Evolutionary conservation across 2,797 vertebrate species (phyloP).

Genomic region (Lagorchestes hirsutus): DNA sequence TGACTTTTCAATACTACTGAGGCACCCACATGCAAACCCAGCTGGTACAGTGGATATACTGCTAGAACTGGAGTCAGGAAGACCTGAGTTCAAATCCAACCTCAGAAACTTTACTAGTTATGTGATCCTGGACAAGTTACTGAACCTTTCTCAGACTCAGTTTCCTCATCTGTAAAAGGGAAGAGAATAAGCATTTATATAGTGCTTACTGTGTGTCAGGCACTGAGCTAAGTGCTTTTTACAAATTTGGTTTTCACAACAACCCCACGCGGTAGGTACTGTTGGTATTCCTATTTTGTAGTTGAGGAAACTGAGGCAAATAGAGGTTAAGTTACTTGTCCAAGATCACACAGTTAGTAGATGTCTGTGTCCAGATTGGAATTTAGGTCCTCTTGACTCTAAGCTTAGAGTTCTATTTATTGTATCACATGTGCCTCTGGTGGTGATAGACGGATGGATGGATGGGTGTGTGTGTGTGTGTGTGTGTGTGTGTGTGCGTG

Average conservation of each 20-base stretch:
- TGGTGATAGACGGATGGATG: background rate
- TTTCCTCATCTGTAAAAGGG: background rate
- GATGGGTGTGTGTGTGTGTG: no score
- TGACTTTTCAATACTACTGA: background rate
- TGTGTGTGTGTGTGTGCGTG: no score
- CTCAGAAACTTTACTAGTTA: background rate
- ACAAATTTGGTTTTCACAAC: background rate
- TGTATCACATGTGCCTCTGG: no score
- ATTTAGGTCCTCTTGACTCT: background rate
- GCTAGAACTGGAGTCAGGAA: background rate
- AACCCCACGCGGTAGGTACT: background rate
- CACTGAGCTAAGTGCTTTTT: background rate
- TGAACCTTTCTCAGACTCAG: background rate
- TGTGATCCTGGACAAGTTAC: background rate
- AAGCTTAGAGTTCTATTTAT: background rate
- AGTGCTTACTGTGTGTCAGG: background rate
- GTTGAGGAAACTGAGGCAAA: background rate
- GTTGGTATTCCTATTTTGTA: background rate
- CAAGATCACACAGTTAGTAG: background rate
- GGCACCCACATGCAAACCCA: background rate
- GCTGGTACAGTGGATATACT: background rate
- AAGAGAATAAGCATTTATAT: background rate
- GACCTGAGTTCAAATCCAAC: background rate
- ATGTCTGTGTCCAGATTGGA: background rate
- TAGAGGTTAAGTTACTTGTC: background rate